phyloP scores from a whole-genome alignment of 2,888 invertebrate species.

The Smittia sp. region DNA sequence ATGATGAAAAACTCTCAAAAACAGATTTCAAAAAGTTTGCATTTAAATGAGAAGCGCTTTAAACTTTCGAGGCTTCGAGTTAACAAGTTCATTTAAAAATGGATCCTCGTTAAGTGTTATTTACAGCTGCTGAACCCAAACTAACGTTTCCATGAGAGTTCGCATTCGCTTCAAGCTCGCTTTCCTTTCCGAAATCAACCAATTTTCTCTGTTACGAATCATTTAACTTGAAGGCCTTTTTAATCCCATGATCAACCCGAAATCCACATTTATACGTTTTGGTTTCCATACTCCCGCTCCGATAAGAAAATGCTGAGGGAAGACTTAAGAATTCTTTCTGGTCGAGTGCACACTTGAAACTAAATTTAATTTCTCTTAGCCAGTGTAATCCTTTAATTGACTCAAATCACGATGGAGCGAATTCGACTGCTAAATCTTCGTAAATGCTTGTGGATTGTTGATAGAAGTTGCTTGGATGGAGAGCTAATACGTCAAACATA shows the following conservation, averaged over 20 bases:
- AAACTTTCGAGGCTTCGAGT: not conserved
- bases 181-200: conserved; percentile 9
- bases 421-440: not conserved
- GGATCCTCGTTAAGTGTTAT: not conserved
- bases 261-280: conserved; percentile 8
- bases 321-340: conserved; percentile 12
- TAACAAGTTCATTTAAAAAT: not conserved
- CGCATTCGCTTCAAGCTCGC: not conserved
- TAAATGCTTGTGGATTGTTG: no score
- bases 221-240: conserved; percentile 20
- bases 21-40: not conserved
- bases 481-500: no score
- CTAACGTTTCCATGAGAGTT: no score
- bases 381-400: conserved; percentile 25
- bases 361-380: conserved; percentile 26
- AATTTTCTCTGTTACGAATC: conserved; percentile 28
- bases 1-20: not conserved
- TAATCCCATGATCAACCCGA: conserved; percentile 22
- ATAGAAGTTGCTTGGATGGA: no score
- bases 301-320: not conserved
- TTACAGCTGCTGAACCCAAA: not conserved
- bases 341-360: conserved; percentile 29
- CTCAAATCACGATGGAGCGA: not conserved
- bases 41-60: conserved; percentile 3
- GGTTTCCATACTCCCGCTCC: not conserved